These are phyloP conservation scores for Lepas anatifera DNA, from an alignment of 2,888 invertebrate species.

Conservation along the genomic window DNA sequence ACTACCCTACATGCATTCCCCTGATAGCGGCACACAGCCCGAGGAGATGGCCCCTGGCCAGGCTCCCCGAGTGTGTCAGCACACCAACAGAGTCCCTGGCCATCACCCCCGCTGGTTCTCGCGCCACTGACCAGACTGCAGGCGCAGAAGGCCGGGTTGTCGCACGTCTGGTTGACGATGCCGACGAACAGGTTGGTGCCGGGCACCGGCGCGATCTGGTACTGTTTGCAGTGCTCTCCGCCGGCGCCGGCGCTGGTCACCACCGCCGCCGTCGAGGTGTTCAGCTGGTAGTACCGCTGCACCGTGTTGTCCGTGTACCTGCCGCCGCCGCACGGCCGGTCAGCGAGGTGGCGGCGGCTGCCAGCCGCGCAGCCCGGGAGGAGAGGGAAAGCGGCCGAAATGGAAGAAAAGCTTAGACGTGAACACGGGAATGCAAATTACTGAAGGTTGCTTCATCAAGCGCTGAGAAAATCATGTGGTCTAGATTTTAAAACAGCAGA, in stretches of 20 bases:
- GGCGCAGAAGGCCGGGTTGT: conserved; percentile 73
- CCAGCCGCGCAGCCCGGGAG: too few relatives aligned
- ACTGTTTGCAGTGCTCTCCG: conserved; percentile 77
- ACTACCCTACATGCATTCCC: not conserved
- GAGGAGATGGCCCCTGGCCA: not conserved
- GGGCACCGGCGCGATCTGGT: conserved; percentile 64
- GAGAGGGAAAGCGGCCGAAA: too few relatives aligned
- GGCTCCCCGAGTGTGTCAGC: not conserved
- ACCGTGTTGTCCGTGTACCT: not conserved
- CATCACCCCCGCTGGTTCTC: too few relatives aligned
- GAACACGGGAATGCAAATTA: too few relatives aligned
- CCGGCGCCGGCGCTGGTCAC: conserved; percentile 41
- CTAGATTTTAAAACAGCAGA: too few relatives aligned
- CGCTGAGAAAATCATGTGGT: too few relatives aligned
- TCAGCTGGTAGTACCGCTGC: conserved; percentile 3
- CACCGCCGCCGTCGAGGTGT: conserved; percentile 50
- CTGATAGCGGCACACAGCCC: not conserved
- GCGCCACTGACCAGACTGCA: conserved; percentile 60
- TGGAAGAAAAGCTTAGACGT: too few relatives aligned
- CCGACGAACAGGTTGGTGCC: conserved; percentile 82
- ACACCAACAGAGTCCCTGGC: too few relatives aligned
- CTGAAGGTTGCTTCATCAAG: too few relatives aligned
- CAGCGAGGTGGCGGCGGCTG: too few relatives aligned
- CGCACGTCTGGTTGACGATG: conserved; percentile 75
- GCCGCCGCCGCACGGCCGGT: too few relatives aligned